A percentile compares a stretch with the other conserved stretches of the same genome.
Conservation (phyloP, 2,113 vertebrate species). For the Anolis carolinensis region DNA sequence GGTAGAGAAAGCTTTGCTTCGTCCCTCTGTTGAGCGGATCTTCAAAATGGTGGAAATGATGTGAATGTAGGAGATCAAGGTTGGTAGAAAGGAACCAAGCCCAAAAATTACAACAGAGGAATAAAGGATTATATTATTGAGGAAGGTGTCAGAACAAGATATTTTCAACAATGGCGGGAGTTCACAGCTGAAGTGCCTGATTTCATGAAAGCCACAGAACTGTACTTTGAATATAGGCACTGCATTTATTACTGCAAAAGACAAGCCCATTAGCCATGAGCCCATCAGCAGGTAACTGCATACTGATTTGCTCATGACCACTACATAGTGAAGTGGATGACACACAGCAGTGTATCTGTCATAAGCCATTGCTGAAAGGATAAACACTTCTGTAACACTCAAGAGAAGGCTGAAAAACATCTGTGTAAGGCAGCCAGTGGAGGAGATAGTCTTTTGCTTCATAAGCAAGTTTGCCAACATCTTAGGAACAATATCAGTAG, state of each 20-base stretch:
- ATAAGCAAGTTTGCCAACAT: conserved; percentile 54
- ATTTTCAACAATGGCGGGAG: conserved; percentile 44
- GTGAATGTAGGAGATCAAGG: conserved; percentile 11
- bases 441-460: conserved; percentile 46
- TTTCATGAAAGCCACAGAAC: conserved; percentile 32
- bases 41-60: conserved; percentile 24
- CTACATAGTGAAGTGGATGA: conserved; percentile 24
- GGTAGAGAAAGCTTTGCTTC: conserved; percentile 26
- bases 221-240: conserved; percentile 30
- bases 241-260: conserved; percentile 24
- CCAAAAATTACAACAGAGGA: neutral
- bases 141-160: conserved; percentile 30
- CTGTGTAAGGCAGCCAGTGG: conserved; percentile 35
- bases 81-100: conserved; percentile 5
- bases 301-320: conserved; percentile 34
- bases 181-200: conserved; percentile 52
- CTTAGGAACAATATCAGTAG: conserved; percentile 53
- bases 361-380: conserved; percentile 49
- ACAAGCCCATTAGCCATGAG: conserved; percentile 34
- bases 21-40: conserved; percentile 6
- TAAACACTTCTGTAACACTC: conserved; percentile 40
- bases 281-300: conserved; percentile 16
- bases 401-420: conserved; percentile 50
- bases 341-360: conserved; percentile 44
- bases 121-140: conserved; percentile 37